Base-by-base conservation (phyloP, 2,888 invertebrate species). In the Beris morrisii region DNA sequence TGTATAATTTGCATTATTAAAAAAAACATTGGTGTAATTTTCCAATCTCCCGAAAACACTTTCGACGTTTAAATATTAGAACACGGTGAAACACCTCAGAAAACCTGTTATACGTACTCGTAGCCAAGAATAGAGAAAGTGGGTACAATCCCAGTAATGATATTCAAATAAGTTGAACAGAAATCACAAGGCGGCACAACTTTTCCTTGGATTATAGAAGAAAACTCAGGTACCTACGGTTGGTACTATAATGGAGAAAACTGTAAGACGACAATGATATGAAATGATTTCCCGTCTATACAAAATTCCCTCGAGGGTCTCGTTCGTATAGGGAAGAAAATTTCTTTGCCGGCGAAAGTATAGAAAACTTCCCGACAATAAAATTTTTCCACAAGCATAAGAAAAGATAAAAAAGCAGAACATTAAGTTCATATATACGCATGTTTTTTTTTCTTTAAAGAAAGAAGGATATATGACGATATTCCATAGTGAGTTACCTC, bases 241-340 rank as follows among this genome's bases (percentile, higher is more conserved):
- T 22, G 22, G 61, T 61, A 44, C 32, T 22, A 52, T 50, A 61
- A 61, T 61, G 61, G 61, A 52, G 61, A 61, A 61, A 61, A 61
- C 61, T 61, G 61, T 61, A 52, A 38, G 61, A 38, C 61, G 61
- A 50, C 61, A 61, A 61, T 61, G 52, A 61, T 61, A 61, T 61
- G 61, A 61, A 61, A 61, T 50, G 61, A 61, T 61, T 61, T 61
- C 52, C 59, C 58, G 44, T 59, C 58, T 50, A 52, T 61, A 61
- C 52, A 50, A 28, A 52, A 61, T 61, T 61, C 61, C 61, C 61
- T 52, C 38, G 50, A 22, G 61, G 38, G 61, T 61, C 31, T 22
- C 3, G 5, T 11, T 12, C 50, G 9, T 38, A 15, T 50, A 7
- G 2, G n/a, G 28, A 38, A 61, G 61, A 50, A 38, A 50, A 52